Base-by-base conservation (phyloP, 1,140 invertebrate species). In the Diprion similis region DNA sequence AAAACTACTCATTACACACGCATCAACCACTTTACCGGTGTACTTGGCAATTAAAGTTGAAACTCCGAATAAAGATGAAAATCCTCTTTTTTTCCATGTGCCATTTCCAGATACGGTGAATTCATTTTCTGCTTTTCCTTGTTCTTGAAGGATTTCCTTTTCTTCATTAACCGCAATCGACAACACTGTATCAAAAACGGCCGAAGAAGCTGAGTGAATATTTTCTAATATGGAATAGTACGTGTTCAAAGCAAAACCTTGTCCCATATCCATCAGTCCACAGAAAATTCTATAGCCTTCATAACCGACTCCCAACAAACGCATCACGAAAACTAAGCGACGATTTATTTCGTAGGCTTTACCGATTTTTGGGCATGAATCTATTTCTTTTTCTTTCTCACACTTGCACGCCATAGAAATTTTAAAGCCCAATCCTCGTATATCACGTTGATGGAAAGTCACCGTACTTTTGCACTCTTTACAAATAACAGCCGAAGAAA, bases 31-130 rank as follows among this genome's bases (percentile, higher is more conserved):
- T 59, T 76, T 76, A 6, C 59, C 68, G 15, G 72, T 65, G 70
- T 75, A 78, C 65, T 75, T 78, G 15, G 68, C 76, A 74, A 81
- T 79, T 18, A 79, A 69, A 46, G 77, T 73, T 45, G 72, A 51
- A 17, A 78, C 71, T 18, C 78, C 79, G 47, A 78, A 73, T 68
- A 78, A 72, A 72, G 80, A 79, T 46, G 79, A 71, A 78, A 78
- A 78, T 17, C 79, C 80, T 66, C 78, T 45, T 72, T 81, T 74
- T 68, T 7, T 67, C 73, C 73, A 74, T 10, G 73, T 74, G 4
- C 66, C 18, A 75, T 68, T 73, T 77, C 78, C n/a, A 79, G 9
- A 66, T 59, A 77, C 74, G 72, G 70, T 74, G 46, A 73, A 77
- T 19, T 76, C 71, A n/a, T 59, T 59, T 72, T 75, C 46, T 73